These are phyloP conservation scores for Bovichtus diacanthus DNA, from an alignment of 2,797 vertebrate genomes.

Conservation along the genomic window DNA sequence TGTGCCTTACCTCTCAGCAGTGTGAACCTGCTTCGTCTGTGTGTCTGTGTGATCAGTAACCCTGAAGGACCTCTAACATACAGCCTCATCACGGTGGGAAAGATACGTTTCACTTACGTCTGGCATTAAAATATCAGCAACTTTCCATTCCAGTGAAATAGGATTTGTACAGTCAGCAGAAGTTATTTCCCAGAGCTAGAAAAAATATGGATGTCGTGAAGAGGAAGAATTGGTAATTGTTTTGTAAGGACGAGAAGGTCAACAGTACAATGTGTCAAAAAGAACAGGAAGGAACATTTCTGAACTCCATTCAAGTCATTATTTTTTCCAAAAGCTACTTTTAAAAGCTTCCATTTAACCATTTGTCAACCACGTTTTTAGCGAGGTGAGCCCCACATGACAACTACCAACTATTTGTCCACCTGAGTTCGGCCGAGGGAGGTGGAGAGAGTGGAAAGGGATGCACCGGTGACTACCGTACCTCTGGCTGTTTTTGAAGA, in stretches of 20 bases:
- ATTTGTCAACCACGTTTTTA: conserved; percentile 20
- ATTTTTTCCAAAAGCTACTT: conserved; percentile 19
- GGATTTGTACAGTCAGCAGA: conserved; percentile 57
- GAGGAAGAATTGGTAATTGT: conserved; percentile 38
- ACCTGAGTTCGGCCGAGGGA: neutral
- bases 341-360: conserved; percentile 2
- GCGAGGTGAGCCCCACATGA: neutral
- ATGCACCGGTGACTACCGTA: neutral
- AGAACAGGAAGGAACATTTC: conserved; percentile 19
- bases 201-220: conserved; percentile 42
- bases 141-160: conserved; percentile 52
- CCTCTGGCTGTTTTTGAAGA: neutral
- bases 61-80: conserved; percentile 3
- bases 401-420: neutral
- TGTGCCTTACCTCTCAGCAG: neutral
- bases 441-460: neutral
- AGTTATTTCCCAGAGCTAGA: conserved; percentile 36
- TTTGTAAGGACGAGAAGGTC: conserved; percentile 36
- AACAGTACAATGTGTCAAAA: conserved; percentile 26
- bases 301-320: conserved; percentile 6
- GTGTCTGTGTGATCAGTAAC: neutral
- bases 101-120: conserved; percentile 35
- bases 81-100: conserved; percentile 13
- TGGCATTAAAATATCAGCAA: conserved; percentile 28
- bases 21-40: conserved; percentile 1